Evolutionary conservation across 2,888 invertebrate genomes (phyloP), one percentile per base, ranked within the genome.

Genomic region (Lasioglossum zephyrum): DNA sequence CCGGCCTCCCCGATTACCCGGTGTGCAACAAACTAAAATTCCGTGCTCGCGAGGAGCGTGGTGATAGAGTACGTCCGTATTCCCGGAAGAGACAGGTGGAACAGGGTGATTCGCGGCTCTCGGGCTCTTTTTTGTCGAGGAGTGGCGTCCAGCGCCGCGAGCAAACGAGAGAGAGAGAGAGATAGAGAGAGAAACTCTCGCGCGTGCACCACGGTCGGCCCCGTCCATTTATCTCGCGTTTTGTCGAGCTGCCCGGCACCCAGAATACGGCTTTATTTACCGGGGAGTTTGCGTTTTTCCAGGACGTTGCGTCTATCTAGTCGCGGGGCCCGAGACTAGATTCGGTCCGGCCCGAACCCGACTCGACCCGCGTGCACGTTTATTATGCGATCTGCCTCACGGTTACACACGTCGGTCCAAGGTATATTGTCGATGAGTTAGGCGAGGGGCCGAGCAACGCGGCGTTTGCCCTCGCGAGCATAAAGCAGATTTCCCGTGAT

Each of bases 401-500:
- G 69, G 87, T 84, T 90, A 82, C 88, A 84, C 83, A 84, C 83
- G 63, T 39, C 22, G 39, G 81, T 79, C 79, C 87, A 53, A 69
- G 82, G 49, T 39, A 41, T 81, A 91, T 91, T 91, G 91, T 91
- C 87, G 89, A 88, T 85, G 90, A 79, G 86, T 63, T 63, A 63
- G 63, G 63, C 92, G 93, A 92, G 91, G 11, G 60, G 91, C 93
- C 92, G 92, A 92, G 44, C 41, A 91, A 63, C 63, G 63, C 63
- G 31, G 63, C 31, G 63, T 63, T 63, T 63, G 92, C 92, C 90
- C 89, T 91, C 92, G 92, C 89, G 90, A 89, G 92, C 91, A 93
- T 94, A 93, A 93, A 93, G 92, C 92, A 87, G 90, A 90, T 84
- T 86, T 88, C 81, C 80, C 79, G 91, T 94, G 94, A 95, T 94